Evolutionary conservation across 2,113 vertebrate species (phyloP).

Genomic region (Electrona antarctica): DNA sequence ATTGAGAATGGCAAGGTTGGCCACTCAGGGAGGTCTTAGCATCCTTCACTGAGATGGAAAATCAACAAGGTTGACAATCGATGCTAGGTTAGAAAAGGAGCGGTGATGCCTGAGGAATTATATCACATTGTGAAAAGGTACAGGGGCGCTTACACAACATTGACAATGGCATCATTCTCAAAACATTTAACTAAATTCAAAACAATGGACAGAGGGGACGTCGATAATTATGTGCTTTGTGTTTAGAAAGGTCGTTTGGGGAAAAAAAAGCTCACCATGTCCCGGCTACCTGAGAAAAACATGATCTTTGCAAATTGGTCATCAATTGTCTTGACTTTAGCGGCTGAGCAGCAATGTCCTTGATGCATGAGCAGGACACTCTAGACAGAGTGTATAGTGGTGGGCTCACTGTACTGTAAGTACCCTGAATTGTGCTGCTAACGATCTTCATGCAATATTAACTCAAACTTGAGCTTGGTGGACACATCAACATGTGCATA

Average conservation of each 20-base stretch:
- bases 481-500: constrained; percentile 59
- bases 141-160: constrained; percentile 13
- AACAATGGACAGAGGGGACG: constrained; percentile 15
- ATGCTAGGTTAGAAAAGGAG: background rate
- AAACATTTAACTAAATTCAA: constrained; percentile 8
- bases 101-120: constrained; percentile 6
- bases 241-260: constrained; percentile 24
- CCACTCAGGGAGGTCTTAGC: constrained; percentile 6
- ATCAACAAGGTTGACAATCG: background rate
- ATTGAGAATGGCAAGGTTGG: constrained; percentile 13
- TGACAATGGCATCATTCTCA: constrained; percentile 8
- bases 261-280: constrained; percentile 14
- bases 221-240: constrained; percentile 1
- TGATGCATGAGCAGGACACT: constrained; percentile 39
- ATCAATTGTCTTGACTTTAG: constrained; percentile 41
- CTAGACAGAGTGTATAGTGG: no score
- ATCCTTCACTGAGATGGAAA: constrained; percentile 5
- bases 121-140: background rate
- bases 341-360: constrained; percentile 51
- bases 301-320: constrained; percentile 18
- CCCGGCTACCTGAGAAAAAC: constrained; percentile 3
- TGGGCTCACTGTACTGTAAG: constrained; percentile 32
- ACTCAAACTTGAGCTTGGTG: constrained; percentile 60
- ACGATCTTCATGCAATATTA: constrained; percentile 73
- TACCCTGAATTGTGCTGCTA: constrained; percentile 58